Percentiles rank a stretch among this genome's conserved stretches.
These are phyloP conservation scores for Egretta garzetta DNA, from an alignment of 2,113 vertebrate species.

Conservation along the genomic window DNA sequence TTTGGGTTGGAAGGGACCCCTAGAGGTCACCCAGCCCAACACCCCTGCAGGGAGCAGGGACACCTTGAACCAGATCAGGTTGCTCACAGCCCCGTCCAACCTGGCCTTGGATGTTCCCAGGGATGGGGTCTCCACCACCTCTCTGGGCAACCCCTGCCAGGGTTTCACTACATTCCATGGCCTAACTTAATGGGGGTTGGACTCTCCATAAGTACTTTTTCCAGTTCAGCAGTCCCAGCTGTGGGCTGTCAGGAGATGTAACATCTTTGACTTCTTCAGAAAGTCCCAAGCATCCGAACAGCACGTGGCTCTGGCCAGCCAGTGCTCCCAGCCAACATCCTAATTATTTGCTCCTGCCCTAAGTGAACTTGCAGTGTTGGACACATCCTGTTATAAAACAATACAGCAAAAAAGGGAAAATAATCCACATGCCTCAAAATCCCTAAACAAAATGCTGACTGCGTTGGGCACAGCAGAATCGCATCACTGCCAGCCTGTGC, in stretches of 20 bases:
- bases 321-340: not conserved
- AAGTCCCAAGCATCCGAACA: not conserved
- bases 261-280: not conserved
- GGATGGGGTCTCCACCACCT: too few species aligned
- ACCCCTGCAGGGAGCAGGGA: too few species aligned
- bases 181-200: not conserved
- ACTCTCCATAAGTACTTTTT: not conserved
- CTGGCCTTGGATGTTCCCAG: too few species aligned
- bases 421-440: not conserved
- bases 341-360: not conserved
- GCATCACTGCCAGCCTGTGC: not conserved
- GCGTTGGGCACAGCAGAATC: rapidly evolving
- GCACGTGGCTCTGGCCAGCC: not conserved
- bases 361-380: not conserved
- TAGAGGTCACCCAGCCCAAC: too few species aligned
- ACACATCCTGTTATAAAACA: not conserved
- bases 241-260: not conserved
- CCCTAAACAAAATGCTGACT: not conserved
- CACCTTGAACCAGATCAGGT: too few species aligned
- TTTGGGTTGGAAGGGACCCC: too few species aligned
- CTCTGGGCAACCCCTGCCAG: too few species aligned
- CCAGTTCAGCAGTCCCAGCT: not conserved
- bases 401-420: not conserved
- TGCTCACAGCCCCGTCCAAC: too few species aligned
- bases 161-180: not conserved